Percentiles rank a stretch among this genome's conserved stretches.
Conservation (phyloP, 2,888 invertebrate species). For the Mantis religiosa region DNA sequence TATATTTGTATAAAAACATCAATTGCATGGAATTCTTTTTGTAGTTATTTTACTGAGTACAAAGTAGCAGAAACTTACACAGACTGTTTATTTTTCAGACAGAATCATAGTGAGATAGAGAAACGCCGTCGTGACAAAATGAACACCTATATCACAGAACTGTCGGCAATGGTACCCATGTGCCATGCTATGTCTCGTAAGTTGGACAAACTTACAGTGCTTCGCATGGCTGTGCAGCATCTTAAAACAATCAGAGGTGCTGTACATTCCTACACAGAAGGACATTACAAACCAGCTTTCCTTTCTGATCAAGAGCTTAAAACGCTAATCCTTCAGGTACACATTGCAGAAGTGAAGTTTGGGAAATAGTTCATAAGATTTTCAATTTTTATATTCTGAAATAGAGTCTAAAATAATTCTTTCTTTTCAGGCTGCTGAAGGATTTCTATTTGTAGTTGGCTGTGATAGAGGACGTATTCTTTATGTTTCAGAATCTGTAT, state of each 20-base stretch:
- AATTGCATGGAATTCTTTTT: too few species aligned
- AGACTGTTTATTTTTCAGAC: constrained; percentile 53
- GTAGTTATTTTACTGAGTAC: background rate
- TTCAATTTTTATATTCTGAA: constrained; percentile 11
- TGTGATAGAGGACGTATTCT: constrained; percentile 88
- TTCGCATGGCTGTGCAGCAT: constrained; percentile 92
- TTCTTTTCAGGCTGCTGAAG: constrained; percentile 70
- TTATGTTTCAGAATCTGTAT: constrained; percentile 86
- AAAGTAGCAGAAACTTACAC: background rate
- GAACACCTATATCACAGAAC: constrained; percentile 90
- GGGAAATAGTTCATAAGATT: background rate
- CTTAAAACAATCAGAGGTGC: constrained; percentile 67
- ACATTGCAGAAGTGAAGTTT: too few species aligned
- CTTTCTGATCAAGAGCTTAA: constrained; percentile 84
- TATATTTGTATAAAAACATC: too few species aligned
- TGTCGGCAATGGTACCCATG: constrained; percentile 89
- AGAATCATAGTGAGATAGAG: constrained; percentile 95
- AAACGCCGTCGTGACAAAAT: constrained; percentile 92
- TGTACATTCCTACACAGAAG: constrained; percentile 67
- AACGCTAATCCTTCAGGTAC: constrained; percentile 71
- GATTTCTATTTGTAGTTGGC: constrained; percentile 87
- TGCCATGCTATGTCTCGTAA: constrained; percentile 90
- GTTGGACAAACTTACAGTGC: constrained; percentile 83
- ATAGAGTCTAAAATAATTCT: too few species aligned
- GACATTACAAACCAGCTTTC: constrained; percentile 75